phyloP scores from a whole-genome alignment of 2,113 vertebrate species.

The Saccopteryx leptura region DNA sequence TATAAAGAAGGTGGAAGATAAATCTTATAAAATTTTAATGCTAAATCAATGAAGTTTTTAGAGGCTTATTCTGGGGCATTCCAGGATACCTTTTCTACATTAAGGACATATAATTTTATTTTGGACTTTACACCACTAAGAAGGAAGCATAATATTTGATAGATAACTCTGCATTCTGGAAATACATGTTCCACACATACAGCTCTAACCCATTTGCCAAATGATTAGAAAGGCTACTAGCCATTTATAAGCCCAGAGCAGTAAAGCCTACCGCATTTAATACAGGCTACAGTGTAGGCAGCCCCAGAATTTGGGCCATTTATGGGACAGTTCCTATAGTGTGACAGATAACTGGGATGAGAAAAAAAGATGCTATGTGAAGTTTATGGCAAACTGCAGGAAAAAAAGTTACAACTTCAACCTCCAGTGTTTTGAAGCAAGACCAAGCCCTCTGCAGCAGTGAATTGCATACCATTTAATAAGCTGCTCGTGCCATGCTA shows the following conservation, averaged over 20 bases:
- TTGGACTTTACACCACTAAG: neutral
- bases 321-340: neutral
- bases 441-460: neutral
- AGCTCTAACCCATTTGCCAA: neutral
- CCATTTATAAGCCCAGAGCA: neutral
- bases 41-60: neutral
- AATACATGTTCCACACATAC: neutral
- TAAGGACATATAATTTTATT: neutral
- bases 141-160: neutral
- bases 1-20: conserved; percentile 18
- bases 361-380: neutral
- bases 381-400: neutral
- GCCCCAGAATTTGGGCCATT: neutral
- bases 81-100: neutral
- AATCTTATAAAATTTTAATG: neutral
- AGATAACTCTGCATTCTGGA: neutral
- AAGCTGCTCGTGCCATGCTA: neutral
- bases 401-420: neutral
- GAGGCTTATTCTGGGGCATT: neutral
- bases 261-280: neutral
- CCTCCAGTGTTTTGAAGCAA: neutral
- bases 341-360: neutral
- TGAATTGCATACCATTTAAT: neutral
- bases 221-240: neutral
- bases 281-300: neutral